A percentile compares a stretch with the other conserved stretches of the same genome.
Conservation (phyloP, 2,888 invertebrate genomes). For the Vesta saturnalis region DNA sequence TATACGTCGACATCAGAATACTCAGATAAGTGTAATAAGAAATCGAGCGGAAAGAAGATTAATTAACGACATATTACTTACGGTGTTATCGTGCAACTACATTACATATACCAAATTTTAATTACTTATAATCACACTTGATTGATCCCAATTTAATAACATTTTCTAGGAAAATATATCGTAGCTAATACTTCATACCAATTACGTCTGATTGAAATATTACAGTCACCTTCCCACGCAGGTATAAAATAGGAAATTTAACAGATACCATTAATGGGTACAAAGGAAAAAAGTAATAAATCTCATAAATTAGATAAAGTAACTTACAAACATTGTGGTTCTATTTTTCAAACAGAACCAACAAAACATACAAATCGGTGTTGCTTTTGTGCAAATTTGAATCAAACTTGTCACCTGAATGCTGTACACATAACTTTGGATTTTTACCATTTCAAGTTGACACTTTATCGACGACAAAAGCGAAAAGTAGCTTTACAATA, state of each 20-base stretch:
- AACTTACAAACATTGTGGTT: slow-evolving; percentile 26
- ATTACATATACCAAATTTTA: slow-evolving; percentile 42
- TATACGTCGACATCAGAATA: no score
- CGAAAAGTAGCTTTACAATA: slow-evolving; percentile 35
- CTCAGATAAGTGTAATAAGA: no score
- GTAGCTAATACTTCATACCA: slow-evolving; percentile 33
- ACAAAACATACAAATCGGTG: slow-evolving; percentile 30
- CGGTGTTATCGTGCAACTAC: slow-evolving; percentile 18
- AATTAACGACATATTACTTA: slow-evolving; percentile 27
- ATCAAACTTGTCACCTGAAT: slow-evolving; percentile 31
- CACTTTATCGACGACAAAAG: slow-evolving; percentile 35
- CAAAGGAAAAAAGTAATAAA: slow-evolving; percentile 18
- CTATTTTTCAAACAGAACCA: slow-evolving; percentile 18
- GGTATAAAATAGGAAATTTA: not conserved
- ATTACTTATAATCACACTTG: slow-evolving; percentile 46
- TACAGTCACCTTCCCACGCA: not conserved
- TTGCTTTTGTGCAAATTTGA: slow-evolving; percentile 18
- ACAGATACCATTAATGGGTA: not conserved
- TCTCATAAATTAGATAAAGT: slow-evolving; percentile 16
- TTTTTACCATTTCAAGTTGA: slow-evolving; percentile 34
- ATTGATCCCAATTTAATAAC: slow-evolving; percentile 41
- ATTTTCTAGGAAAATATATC: slow-evolving; percentile 44
- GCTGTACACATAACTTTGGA: slow-evolving; percentile 29
- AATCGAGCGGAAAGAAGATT: slow-evolving; percentile 15
- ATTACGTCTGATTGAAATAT: slow-evolving; percentile 37